These are phyloP conservation scores for Drosophila persimilis DNA, from an alignment of 1,140 invertebrate genomes.

Conservation along the genomic window DNA sequence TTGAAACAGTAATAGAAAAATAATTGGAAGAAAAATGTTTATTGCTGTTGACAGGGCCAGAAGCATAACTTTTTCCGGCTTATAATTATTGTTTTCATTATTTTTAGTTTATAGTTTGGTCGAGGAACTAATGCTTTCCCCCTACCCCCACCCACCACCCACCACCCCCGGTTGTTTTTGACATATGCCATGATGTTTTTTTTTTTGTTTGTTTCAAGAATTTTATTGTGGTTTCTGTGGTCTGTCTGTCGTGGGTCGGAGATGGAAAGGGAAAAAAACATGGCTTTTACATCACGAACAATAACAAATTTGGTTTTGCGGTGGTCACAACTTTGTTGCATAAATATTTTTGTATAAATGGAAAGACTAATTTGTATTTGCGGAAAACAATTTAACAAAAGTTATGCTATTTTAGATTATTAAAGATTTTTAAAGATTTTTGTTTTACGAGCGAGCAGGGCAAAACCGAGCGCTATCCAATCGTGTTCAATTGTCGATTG, in stretches of 20 bases:
- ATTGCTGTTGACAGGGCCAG: constrained; percentile 11
- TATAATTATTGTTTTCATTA: constrained; percentile 55
- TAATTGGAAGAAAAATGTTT: constrained; percentile 31
- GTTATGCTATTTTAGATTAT: too few relatives aligned
- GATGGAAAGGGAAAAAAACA: constrained; percentile 8
- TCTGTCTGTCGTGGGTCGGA: constrained; percentile 15
- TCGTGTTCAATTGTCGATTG: too few relatives aligned
- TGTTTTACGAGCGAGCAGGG: too few relatives aligned
- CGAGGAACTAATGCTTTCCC: too few relatives aligned
- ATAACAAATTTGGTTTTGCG: neutral
- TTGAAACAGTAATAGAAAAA: constrained; percentile 21
- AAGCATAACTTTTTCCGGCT: constrained; percentile 52
- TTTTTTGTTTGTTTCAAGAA: constrained; percentile 18
- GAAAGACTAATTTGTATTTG: too few relatives aligned
- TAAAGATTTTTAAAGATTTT: too few relatives aligned
- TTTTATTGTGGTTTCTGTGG: constrained; percentile 65
- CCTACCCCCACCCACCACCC: too few relatives aligned
- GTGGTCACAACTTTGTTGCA: too few relatives aligned
- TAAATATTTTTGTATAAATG: too few relatives aligned
- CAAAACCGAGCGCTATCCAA: too few relatives aligned
- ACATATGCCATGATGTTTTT: constrained; percentile 10
- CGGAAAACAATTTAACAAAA: too few relatives aligned
- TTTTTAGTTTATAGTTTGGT: constrained; percentile 56
- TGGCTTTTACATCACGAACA: constrained; percentile 6
- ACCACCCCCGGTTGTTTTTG: constrained; percentile 23